These are phyloP conservation scores for Oreortyx pictus DNA, from an alignment of 2,797 vertebrate genomes.

Conservation along the genomic window DNA sequence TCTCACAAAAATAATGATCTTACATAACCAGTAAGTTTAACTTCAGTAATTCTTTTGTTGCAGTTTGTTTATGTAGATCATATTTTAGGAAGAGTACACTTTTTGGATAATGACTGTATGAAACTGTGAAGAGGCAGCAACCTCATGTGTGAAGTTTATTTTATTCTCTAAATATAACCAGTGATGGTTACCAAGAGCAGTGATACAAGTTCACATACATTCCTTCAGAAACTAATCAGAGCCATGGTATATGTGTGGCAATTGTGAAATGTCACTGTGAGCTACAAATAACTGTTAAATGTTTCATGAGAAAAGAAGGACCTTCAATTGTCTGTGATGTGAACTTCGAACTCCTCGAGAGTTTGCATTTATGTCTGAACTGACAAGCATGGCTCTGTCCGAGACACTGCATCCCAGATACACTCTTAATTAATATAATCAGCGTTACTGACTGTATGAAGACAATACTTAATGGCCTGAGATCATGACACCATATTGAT, in stretches of 20 bases:
- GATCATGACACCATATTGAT: not conserved
- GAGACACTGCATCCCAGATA: not conserved
- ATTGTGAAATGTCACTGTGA: not conserved
- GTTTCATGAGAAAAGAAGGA: not conserved
- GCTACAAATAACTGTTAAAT: not conserved
- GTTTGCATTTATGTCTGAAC: not conserved
- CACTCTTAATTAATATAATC: not conserved
- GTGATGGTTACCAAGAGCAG: not conserved
- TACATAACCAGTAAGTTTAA: not conserved
- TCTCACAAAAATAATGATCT: not conserved
- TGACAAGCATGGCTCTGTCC: not conserved
- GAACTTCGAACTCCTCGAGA: not conserved
- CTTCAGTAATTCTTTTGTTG: not conserved
- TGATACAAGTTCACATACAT: not conserved
- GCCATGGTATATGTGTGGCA: not conserved
- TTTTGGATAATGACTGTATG: not conserved
- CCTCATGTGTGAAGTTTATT: not conserved
- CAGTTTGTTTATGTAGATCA: not conserved
- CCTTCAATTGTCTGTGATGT: not conserved
- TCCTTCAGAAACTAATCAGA: not conserved
- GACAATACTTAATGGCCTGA: not conserved
- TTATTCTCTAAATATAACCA: not conserved
- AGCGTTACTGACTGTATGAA: not conserved
- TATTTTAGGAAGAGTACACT: not conserved
- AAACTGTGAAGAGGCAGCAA: not conserved